Base-by-base conservation (phyloP, 23 tunicate species). In the Ciona savignyi region DNA sequence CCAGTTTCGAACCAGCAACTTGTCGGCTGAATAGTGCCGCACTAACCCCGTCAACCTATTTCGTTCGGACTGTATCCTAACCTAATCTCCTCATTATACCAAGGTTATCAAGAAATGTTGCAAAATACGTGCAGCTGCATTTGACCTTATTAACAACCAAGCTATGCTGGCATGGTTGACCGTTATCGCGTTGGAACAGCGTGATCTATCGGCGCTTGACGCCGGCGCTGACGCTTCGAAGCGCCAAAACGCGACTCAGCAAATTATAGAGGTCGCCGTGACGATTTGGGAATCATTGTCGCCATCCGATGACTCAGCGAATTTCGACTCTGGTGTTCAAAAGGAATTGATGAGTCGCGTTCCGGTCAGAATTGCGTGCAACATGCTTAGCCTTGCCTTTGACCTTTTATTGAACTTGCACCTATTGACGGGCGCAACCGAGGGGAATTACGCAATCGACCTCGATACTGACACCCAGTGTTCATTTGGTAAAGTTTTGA, bases 161-260 rank as follows among this genome's bases (percentile, higher is more conserved):
- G 89, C 74, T 23, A 35, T 84, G 48, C 11, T 84, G 34, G 29
- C 82, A 20, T 84, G 89, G 89, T 74, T 84, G 25, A 42, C 56
- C 22, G 34, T 33, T 25, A 74, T 81, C 20, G 61, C 51, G 29
- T 42, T 60, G 42, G 31, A 21, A 23, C 89, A 84, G 30, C 63
- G 33, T 26, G 35, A 66, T 29, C 4, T 26, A 3, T 32, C 63
- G 33, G 29, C 34, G 24, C 72, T 23, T 1, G 81, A 77, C 23
- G 34, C 62, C 23, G 81, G 81, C 1, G 26, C 23, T 4, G 72
- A 66, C 63, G 24, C 23, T 2, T 65, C 72, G 30, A 66, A 77
- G 72, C 72, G 81, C 9, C 63, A 66, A 66, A 64, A 77, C 63
- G 30, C 81, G 26, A 77, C 81, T 11, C 11, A 27, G 51, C 62